Conservation (phyloP, 2,888 invertebrate species). For the Eristalis pertinax region DNA sequence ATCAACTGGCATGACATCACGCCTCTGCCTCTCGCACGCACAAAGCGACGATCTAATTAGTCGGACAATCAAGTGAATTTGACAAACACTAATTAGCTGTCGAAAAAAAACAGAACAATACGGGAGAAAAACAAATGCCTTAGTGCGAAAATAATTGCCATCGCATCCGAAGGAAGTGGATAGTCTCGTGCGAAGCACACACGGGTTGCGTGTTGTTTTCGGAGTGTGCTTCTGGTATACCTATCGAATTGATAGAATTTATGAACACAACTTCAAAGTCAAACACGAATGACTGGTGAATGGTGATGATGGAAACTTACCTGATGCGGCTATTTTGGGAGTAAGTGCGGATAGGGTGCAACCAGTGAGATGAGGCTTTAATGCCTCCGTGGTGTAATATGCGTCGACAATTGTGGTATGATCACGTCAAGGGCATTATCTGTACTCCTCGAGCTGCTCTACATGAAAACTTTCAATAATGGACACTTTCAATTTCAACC, state of each 20-base stretch:
- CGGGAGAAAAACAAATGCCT: background rate
- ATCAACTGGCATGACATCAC: conserved; percentile 16
- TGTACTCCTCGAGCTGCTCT: too few species aligned
- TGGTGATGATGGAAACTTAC: conserved; percentile 21
- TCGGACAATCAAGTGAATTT: conserved; percentile 17
- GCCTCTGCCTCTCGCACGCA: background rate
- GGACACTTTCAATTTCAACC: too few species aligned
- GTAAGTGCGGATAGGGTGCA: background rate
- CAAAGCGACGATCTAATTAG: conserved; percentile 4
- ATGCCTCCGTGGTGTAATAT: too few species aligned
- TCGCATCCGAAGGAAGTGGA: background rate
- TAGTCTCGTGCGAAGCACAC: background rate
- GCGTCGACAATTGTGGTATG: too few species aligned
- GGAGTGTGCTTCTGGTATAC: conserved; percentile 12
- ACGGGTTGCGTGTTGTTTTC: background rate
- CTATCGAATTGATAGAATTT: conserved; percentile 8
- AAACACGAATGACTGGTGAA: conserved; percentile 33
- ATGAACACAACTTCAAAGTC: conserved; percentile 28
- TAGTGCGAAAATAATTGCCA: conserved; percentile 10
- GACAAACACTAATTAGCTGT: conserved; percentile 12
- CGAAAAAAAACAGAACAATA: background rate
- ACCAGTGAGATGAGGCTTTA: too few species aligned
- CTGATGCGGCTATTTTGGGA: background rate
- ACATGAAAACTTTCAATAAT: too few species aligned
- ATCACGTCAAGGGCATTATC: background rate